Base-by-base conservation (phyloP, 1,140 invertebrate genomes). In the Diabrotica undecimpunctata region DNA sequence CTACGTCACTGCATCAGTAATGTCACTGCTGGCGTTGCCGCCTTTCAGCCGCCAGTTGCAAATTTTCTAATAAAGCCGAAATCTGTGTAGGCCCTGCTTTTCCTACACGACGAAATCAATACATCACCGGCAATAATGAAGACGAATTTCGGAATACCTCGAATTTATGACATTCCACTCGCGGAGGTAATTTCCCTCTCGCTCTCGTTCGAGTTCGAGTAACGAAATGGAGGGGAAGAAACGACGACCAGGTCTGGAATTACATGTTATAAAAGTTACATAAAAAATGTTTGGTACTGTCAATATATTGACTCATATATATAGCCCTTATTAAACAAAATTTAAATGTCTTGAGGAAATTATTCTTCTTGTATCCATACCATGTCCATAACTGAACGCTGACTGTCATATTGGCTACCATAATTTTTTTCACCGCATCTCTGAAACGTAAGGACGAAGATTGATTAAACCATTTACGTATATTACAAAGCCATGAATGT, bases 141-240 rank as follows among this genome's bases (percentile, higher is more conserved):
- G 68, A 70, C 62, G 65, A 70, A 70, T 70, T 70, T 70, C 62
- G 52, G 61, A 70, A 70, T 70, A 37, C 65, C 54, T 38, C 61
- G 65, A 67, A 70, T 70, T 70, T 70, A 70, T 70, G 65, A 66
- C 68, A 70, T 70, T 70, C 68, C 68, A 57, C 50, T 37, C 58
- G 36, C 13, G 41, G 57, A 25, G 35, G 35, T 55, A 11, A 14
- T 25, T 13, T 14, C 25, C 8, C 41, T 46, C 41, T 46, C 41
- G 41, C 41, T 46, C 41, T 46, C 41, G 41, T 46, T 46, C n/a
- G 41, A 46, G 8, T 46, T 46, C 8, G n/a, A 46, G 25, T 25
- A 25, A 25, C 25, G 10, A 55, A 25, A 25, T 6, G 54, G 54
- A 36, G 6, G 54, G n/a, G 13, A 55, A 36, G 6, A 10, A 25